Conservation (phyloP, 2,888 invertebrate genomes). For the Drosophila percnosoma region DNA sequence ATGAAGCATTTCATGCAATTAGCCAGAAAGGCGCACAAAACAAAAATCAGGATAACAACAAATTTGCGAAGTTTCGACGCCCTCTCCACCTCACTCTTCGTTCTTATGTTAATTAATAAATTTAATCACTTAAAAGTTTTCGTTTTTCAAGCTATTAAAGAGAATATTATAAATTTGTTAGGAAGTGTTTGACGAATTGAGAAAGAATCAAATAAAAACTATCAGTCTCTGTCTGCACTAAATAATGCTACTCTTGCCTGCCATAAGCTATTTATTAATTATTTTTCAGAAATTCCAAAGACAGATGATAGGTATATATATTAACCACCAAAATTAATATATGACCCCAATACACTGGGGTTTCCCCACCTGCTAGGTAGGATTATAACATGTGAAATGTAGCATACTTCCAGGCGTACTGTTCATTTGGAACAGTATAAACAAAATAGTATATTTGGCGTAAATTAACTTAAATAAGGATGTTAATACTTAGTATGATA, state of each 20-base stretch:
- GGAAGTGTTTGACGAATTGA: not conserved
- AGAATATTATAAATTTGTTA: not conserved
- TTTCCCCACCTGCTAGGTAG: too few species aligned
- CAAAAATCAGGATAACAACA: slow-evolving; percentile 22
- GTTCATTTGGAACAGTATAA: too few species aligned
- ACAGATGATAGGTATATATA: too few species aligned
- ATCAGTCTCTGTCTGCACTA: not conserved
- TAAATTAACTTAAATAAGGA: too few species aligned
- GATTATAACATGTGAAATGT: too few species aligned
- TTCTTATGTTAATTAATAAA: slow-evolving; percentile 70
- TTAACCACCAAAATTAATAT: too few species aligned
- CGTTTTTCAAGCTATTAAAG: not conserved
- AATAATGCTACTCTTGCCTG: not conserved
- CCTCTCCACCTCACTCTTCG: not conserved
- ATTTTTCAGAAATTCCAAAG: too few species aligned
- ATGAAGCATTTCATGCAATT: slow-evolving; percentile 63
- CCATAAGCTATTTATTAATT: too few species aligned
- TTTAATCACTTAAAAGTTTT: slow-evolving; percentile 62
- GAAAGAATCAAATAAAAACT: not conserved
- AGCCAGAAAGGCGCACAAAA: slow-evolving; percentile 22
- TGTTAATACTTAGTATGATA: too few species aligned
- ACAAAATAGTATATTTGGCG: too few species aligned
- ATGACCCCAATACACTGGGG: too few species aligned
- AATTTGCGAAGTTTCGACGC: slow-evolving; percentile 53
- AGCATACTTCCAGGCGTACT: too few species aligned